Evolutionary conservation across 2,888 invertebrate genomes (phyloP).

Genomic region (Platypus cylindrus): DNA sequence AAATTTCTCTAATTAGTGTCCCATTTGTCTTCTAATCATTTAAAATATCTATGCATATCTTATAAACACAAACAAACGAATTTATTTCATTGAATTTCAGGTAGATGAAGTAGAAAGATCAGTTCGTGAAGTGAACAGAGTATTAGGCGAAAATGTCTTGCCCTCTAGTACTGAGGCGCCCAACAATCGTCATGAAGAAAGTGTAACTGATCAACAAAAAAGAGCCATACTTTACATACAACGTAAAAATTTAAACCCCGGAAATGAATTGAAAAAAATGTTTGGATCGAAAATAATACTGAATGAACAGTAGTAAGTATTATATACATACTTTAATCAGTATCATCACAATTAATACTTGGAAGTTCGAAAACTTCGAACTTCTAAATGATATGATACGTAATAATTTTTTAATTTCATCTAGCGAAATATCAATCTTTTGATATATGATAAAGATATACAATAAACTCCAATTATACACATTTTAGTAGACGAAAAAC

Average conservation of each 20-base stretch:
- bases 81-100: slow-evolving; percentile 20
- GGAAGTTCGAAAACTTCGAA: too few relatives aligned
- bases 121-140: slow-evolving; percentile 52
- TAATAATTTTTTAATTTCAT: too few relatives aligned
- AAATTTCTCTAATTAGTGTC: too few relatives aligned
- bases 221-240: slow-evolving; percentile 50
- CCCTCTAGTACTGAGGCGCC: slow-evolving; percentile 14
- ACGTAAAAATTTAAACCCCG: slow-evolving; percentile 60
- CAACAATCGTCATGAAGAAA: slow-evolving; percentile 10
- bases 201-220: slow-evolving; percentile 24
- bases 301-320: slow-evolving; percentile 44
- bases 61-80: not conserved
- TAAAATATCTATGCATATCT: too few relatives aligned
- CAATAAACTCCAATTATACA: too few relatives aligned
- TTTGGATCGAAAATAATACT: slow-evolving; percentile 70
- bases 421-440: too few relatives aligned
- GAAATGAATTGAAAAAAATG: slow-evolving; percentile 67
- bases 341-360: too few relatives aligned
- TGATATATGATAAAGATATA: too few relatives aligned
- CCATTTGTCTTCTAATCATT: too few relatives aligned
- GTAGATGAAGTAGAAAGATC: slow-evolving; percentile 56
- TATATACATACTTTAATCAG: too few relatives aligned
- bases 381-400: too few relatives aligned
- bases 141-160: slow-evolving; percentile 43
- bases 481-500: slow-evolving; percentile 42